Base-by-base conservation (phyloP, 2,113 vertebrate genomes). In the Crotalus viridis region DNA sequence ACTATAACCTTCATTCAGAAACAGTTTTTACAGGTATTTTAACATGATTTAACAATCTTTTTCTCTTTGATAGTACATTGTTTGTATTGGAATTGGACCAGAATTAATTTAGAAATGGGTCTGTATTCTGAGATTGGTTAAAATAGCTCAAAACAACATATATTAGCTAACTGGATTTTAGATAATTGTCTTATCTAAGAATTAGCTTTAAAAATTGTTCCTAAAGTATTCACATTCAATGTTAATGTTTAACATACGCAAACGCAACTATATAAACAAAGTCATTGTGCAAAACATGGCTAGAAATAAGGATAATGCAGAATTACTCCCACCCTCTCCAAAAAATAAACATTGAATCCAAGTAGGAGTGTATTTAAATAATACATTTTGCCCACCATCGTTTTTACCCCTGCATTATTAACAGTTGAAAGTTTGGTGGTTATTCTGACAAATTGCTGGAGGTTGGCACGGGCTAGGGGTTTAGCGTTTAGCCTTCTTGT, bases 401-500 rank as follows among this genome's bases (percentile, higher is more conserved):
- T 92, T 92, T 93, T 28, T 57, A 28, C 57, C 96, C 74, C 57
- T 43, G 0, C 2, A 2, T 28, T 74, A 93, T 90, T 69, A 89
- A 91, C 81, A 2, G 19, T 81, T 93, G 90, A 1, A 88, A 90
- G 94, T 90, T 94, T 89, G 93, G 15, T 87, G 87, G 87, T 8
- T 90, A 89, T 88, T 92, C 93, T 21, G 55, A 96, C 94, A 95
- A 93, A 94, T 88, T 57, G 48, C n/a, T 92, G 93, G 91, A 91
- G 89, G 92, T 57, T 89, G 4, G 93, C 91, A 95, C 59, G 15
- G 94, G 52, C 91, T 7, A 3, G 74, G 89, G 85, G 81, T 96
- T 93, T 39, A 88, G 28, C 39, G 93, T 94, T 64, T 96, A 95
- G 91, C 91, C 85, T 52, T 93, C 28, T 95, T 94, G 92, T 95